Conservation (phyloP, 2,888 invertebrate species). For the Tanytarsus gracilentus region DNA sequence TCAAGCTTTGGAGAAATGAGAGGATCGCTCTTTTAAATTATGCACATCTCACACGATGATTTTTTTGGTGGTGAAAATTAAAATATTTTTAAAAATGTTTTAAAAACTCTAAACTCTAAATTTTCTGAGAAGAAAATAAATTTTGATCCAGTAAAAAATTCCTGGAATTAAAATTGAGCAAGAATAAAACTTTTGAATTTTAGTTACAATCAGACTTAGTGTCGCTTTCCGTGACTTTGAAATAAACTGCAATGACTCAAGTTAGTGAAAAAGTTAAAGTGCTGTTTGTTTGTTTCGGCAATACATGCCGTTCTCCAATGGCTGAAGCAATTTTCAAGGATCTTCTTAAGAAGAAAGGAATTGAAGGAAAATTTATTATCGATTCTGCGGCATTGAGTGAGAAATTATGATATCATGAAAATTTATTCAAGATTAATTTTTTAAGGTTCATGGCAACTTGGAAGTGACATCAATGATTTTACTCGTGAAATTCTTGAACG, state of each 20-base stretch:
- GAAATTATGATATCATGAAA: neutral
- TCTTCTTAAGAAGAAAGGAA: neutral
- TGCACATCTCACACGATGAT: neutral
- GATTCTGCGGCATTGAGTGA: slow-evolving; percentile 24
- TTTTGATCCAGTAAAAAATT: too few species aligned
- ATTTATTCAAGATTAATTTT: neutral
- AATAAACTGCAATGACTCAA: neutral
- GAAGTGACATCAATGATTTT: neutral
- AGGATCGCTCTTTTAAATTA: too few species aligned
- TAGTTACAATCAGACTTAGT: neutral
- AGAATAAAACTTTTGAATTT: neutral
- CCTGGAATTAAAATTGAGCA: too few species aligned
- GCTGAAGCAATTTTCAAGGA: slow-evolving; percentile 19
- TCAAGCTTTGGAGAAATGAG: too few species aligned
- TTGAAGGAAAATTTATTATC: neutral
- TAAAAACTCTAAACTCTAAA: too few species aligned
- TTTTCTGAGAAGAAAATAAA: too few species aligned
- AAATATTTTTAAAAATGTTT: too few species aligned
- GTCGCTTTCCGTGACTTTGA: too few species aligned
- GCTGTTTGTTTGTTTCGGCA: slow-evolving; percentile 19
- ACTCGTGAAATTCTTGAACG: neutral
- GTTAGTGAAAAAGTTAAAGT: neutral
- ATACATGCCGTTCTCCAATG: slow-evolving; percentile 18
- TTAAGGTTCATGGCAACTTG: slow-evolving; percentile 9
- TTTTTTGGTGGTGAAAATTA: neutral